A percentile compares a stretch with the other conserved stretches of the same genome.
phyloP scores from a whole-genome alignment of 2,888 invertebrate species.

The Melanchra persicariae region DNA sequence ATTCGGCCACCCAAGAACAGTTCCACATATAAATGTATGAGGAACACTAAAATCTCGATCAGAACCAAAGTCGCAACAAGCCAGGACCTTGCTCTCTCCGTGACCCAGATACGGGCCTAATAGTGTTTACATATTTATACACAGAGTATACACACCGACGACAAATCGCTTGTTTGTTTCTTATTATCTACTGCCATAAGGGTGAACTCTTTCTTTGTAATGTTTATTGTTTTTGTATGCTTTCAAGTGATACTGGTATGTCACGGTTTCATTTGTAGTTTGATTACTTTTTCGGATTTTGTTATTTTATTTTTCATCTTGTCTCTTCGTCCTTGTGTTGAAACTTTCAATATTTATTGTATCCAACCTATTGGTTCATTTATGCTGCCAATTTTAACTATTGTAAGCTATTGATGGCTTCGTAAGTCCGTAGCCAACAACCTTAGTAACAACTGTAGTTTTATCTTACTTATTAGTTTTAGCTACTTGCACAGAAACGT shows the following conservation, averaged over 20 bases:
- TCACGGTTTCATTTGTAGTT: slow-evolving; percentile 25
- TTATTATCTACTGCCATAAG: slow-evolving; percentile 61
- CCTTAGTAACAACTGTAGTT: background rate
- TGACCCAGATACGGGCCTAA: slow-evolving; percentile 76
- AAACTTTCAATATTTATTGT: background rate
- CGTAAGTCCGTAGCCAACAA: background rate
- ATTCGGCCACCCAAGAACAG: slow-evolving; percentile 15
- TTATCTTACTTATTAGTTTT: background rate
- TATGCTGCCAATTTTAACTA: background rate
- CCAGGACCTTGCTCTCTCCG: slow-evolving; percentile 74
- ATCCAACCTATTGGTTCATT: background rate
- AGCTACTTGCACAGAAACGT: slow-evolving; percentile 4
- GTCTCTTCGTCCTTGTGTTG: background rate
- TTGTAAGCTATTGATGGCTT: background rate
- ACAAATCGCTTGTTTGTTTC: slow-evolving; percentile 68
- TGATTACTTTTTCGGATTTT: background rate
- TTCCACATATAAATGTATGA: slow-evolving; percentile 25
- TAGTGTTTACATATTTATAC: slow-evolving; percentile 71
- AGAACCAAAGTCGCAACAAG: slow-evolving; percentile 33
- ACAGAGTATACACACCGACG: slow-evolving; percentile 55
- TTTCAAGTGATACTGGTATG: slow-evolving; percentile 1
- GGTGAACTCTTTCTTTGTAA: slow-evolving; percentile 42
- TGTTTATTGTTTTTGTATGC: slow-evolving; percentile 18
- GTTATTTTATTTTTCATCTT: background rate
- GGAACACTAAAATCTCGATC: slow-evolving; percentile 40